Evolutionary conservation across 2,113 vertebrate species (phyloP).

Genomic region (Oreochromis tanganicae): DNA sequence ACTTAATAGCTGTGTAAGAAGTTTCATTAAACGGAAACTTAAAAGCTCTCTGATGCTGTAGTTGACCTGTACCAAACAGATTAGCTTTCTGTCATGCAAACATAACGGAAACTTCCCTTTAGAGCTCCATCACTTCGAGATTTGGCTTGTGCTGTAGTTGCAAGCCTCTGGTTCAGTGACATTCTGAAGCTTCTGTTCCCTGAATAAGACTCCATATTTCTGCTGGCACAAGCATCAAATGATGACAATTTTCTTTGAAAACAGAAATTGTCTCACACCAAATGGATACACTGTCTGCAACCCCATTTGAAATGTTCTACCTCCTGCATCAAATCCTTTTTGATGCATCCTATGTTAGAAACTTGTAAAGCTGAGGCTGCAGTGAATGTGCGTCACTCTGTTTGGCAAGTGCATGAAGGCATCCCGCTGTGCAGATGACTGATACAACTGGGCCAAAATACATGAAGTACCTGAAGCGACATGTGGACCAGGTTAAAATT

Average conservation of each 20-base stretch:
- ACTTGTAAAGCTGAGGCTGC: not conserved
- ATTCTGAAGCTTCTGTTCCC: not conserved
- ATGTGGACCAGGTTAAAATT: not conserved
- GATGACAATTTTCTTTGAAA: not conserved
- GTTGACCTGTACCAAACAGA: not conserved
- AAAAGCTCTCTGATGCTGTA: not conserved
- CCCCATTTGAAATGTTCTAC: not conserved
- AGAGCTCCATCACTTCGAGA: not conserved
- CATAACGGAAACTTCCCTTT: not conserved
- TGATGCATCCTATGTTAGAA: not conserved
- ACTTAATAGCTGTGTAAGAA: not conserved
- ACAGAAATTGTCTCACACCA: not conserved
- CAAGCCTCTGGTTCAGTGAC: not conserved
- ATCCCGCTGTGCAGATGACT: not conserved
- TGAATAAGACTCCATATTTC: not conserved
- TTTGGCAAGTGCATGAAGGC: not conserved
- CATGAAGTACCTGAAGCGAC: not conserved
- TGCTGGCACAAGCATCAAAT: not conserved
- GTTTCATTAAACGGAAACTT: not conserved
- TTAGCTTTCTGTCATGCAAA: not conserved
- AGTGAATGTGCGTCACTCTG: not conserved
- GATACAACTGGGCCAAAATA: not conserved
- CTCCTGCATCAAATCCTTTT: not conserved
- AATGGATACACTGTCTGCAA: not conserved
- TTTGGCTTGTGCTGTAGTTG: not conserved